Conservation (phyloP, 1,140 invertebrate species). For the Palaemon carinicauda region DNA sequence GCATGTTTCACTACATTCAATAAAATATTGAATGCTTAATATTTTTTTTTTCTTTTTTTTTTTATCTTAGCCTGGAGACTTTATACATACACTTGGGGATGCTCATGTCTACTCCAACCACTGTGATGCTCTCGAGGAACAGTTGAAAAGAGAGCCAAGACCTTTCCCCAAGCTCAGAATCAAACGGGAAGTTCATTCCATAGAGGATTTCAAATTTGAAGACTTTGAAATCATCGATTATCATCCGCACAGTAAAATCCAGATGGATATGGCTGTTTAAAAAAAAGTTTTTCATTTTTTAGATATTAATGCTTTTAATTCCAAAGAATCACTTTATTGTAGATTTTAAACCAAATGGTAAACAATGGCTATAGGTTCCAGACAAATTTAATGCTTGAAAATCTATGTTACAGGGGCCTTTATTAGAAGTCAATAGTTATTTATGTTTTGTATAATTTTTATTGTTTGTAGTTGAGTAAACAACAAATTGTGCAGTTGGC, state of each 20-base stretch:
- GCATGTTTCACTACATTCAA: neutral
- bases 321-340: no score
- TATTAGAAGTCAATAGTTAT: no score
- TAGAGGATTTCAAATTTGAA: slow-evolving; percentile 89
- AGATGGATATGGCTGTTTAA: slow-evolving; percentile 97
- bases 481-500: no score
- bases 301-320: no score
- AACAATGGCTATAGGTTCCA: no score
- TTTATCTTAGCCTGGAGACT: slow-evolving; percentile 83
- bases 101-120: slow-evolving; percentile 97
- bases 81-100: slow-evolving; percentile 96
- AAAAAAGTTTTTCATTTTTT: neutral
- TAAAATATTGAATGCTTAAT: neutral
- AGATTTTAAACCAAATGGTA: no score
- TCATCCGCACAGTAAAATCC: slow-evolving; percentile 88
- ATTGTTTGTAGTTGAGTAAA: no score
- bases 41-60: slow-evolving; percentile 22
- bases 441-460: no score
- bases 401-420: no score
- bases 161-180: slow-evolving; percentile 86
- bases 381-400: no score
- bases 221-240: slow-evolving; percentile 92
- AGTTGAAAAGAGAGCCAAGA: slow-evolving; percentile 81
- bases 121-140: slow-evolving; percentile 82
- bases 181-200: slow-evolving; percentile 74